phyloP scores from a whole-genome alignment of 2,797 vertebrate genomes.

The Paedocypris micromegethes region DNA sequence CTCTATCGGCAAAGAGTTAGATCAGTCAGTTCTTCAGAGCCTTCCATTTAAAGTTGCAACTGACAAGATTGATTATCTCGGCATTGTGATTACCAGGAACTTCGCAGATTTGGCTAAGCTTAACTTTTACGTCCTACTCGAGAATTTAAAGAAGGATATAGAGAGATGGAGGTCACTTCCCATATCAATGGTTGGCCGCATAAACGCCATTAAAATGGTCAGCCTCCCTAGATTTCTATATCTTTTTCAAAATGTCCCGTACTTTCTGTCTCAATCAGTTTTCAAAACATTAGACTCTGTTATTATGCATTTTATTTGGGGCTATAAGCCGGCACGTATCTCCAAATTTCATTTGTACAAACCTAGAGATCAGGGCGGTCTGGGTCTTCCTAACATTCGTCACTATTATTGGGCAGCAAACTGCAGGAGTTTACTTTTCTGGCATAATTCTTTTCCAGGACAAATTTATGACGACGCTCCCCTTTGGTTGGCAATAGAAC shows the following conservation, averaged over 20 bases:
- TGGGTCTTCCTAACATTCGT: background rate
- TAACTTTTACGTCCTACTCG: background rate
- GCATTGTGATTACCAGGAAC: background rate
- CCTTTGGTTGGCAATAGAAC: background rate
- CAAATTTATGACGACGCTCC: background rate
- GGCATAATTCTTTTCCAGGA: too few species aligned
- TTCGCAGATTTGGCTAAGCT: background rate
- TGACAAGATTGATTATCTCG: background rate
- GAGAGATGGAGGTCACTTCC: background rate
- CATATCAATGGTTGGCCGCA: background rate
- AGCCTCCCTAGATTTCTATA: background rate
- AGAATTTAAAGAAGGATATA: background rate
- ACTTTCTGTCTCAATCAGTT: background rate
- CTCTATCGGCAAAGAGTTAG: conserved; percentile 8
- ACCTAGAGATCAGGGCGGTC: background rate
- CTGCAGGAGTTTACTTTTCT: too few species aligned
- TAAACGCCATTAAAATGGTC: background rate
- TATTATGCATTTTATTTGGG: background rate
- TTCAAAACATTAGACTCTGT: conserved; percentile 6
- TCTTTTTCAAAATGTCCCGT: background rate
- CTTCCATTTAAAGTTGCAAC: background rate
- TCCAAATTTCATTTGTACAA: background rate
- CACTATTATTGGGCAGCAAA: conserved; percentile 1
- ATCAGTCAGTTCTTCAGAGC: background rate
- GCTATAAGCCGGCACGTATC: background rate